phyloP scores from a whole-genome alignment of 2,888 invertebrate species.

The Agonopterix heracliana region DNA sequence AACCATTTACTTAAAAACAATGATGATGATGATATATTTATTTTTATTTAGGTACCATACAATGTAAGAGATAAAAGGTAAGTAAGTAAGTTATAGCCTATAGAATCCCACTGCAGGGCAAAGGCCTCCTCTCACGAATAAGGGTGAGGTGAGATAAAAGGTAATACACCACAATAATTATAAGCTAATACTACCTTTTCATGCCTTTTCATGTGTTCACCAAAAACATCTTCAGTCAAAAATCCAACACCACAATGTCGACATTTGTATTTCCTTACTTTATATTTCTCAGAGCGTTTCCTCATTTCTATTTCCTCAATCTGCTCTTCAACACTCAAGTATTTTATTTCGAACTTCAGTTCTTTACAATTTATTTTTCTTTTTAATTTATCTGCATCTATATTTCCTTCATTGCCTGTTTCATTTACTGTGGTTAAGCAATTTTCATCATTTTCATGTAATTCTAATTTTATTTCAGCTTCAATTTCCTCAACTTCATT shows the following conservation, averaged over 20 bases:
- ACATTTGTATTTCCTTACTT: slow-evolving; percentile 17
- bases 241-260: slow-evolving; percentile 14
- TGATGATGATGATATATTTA: too few species aligned
- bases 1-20: too few species aligned
- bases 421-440: neutral
- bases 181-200: neutral
- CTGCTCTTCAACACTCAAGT: slow-evolving; percentile 22
- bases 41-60: too few species aligned
- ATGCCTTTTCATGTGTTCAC: neutral
- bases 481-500: neutral
- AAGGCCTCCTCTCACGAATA: too few species aligned
- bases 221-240: slow-evolving; percentile 4
- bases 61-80: too few species aligned
- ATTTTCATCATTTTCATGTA: slow-evolving; percentile 4
- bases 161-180: too few species aligned
- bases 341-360: slow-evolving; percentile 19
- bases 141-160: too few species aligned
- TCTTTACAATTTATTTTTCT: slow-evolving; percentile 4
- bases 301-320: slow-evolving; percentile 18
- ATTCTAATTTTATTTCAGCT: neutral
- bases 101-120: too few species aligned
- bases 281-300: slow-evolving; percentile 7
- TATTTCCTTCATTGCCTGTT: neutral
- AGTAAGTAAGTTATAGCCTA: too few species aligned
- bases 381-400: slow-evolving; percentile 2